These are phyloP conservation scores for Hydractinia echinata DNA, from an alignment of 30 jellyfish, hydroid and myxozoan species.

Conservation along the genomic window DNA sequence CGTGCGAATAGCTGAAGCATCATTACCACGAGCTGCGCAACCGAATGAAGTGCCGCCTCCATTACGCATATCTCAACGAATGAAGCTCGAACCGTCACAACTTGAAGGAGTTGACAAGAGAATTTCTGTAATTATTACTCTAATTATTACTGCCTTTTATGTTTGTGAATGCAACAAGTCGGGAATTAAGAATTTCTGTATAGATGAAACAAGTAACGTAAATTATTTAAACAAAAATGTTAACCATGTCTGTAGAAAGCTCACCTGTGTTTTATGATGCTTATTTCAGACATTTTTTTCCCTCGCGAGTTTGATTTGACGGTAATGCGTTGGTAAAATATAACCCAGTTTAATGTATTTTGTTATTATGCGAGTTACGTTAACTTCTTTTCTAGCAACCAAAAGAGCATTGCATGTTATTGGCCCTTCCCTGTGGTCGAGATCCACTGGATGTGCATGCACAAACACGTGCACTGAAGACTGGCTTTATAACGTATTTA, in stretches of 20 bases:
- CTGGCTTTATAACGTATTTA: constrained; percentile 85
- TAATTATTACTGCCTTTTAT: background rate
- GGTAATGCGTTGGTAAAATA: background rate
- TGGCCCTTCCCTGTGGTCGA: constrained; percentile 97
- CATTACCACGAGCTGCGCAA: constrained; percentile 85
- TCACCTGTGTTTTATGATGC: too few species aligned
- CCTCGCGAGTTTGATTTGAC: too few species aligned
- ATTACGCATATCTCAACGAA: constrained; percentile 80
- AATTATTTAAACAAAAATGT: too few species aligned
- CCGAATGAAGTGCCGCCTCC: constrained; percentile 99
- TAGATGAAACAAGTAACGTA: too few species aligned
- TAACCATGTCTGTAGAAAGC: too few species aligned
- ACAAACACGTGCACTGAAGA: constrained; percentile 91
- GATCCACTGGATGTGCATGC: constrained; percentile 97
- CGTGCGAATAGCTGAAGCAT: constrained; percentile 78
- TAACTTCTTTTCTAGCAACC: constrained; percentile 32
- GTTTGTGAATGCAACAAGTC: too few species aligned
- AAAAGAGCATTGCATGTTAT: constrained; percentile 84
- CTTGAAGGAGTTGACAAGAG: constrained; percentile 92
- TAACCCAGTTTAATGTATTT: background rate
- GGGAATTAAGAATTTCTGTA: too few species aligned
- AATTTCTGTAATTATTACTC: constrained; percentile 49
- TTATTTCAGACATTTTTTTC: too few species aligned
- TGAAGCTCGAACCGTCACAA: constrained; percentile 91
- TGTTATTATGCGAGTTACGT: background rate